A percentile compares a stretch with the other conserved stretches of the same genome.
Evolutionary conservation across 2,113 vertebrate genomes (phyloP).

Genomic region (Salvelinus sp.): DNA sequence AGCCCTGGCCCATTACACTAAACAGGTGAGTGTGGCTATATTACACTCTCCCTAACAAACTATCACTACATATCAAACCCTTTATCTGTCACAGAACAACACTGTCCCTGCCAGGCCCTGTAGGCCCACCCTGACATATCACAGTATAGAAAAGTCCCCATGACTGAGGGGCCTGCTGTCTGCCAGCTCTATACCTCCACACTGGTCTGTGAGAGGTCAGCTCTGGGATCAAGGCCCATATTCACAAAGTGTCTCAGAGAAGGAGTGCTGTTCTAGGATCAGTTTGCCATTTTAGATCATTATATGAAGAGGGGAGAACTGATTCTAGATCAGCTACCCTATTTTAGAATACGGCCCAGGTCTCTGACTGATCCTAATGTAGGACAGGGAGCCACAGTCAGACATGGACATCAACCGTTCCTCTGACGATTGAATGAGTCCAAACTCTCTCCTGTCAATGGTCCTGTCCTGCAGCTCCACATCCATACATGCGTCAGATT

Average conservation of each 20-base stretch:
- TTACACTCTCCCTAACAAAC: constrained; percentile 8
- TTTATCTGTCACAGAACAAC: constrained; percentile 14
- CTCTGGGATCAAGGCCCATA: not conserved
- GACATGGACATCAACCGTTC: not conserved
- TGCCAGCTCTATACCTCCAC: constrained; percentile 16
- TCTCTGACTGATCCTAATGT: not conserved
- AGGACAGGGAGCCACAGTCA: not conserved
- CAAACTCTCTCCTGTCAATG: not conserved
- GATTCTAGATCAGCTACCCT: no score
- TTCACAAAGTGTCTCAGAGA: no score
- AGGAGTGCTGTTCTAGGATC: no score
- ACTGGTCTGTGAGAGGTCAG: constrained; percentile 21
- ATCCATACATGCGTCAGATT: constrained; percentile 56
- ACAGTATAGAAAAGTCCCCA: constrained; percentile 14
- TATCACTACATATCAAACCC: constrained; percentile 16
- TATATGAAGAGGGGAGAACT: no score
- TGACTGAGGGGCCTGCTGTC: not conserved
- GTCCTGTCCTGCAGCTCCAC: constrained; percentile 25
- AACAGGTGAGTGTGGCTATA: constrained; percentile 11
- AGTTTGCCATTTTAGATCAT: no score
- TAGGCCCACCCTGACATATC: constrained; percentile 25
- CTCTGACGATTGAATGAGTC: not conserved
- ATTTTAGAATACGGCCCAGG: not conserved
- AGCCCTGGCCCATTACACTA: not conserved
- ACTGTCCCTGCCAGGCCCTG: constrained; percentile 1